A percentile compares a stretch with the other conserved stretches of the same genome.
Evolutionary conservation across 2,113 vertebrate species (phyloP).

Genomic region (Triplophysa siluroides): DNA sequence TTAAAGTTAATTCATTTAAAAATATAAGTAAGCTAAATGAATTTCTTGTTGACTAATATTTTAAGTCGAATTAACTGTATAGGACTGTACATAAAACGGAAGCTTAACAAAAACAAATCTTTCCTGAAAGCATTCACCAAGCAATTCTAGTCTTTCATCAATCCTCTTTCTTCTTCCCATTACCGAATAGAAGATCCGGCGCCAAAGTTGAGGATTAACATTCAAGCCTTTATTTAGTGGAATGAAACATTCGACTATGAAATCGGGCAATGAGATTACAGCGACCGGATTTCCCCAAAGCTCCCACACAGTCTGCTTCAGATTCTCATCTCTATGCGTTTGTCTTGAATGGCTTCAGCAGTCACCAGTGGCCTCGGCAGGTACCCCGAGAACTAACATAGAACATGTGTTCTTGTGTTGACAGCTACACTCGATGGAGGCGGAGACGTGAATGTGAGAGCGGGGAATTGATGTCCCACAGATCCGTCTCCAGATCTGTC

Average conservation of each 20-base stretch:
- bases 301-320: slow-evolving; percentile 40
- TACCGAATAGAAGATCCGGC: background rate
- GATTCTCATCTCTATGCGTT: slow-evolving; percentile 37
- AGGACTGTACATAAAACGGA: too few species aligned
- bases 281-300: slow-evolving; percentile 62
- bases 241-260: slow-evolving; percentile 76
- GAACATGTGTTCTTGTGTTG: slow-evolving; percentile 44
- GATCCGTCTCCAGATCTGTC: slow-evolving; percentile 44
- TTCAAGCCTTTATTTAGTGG: slow-evolving; percentile 44
- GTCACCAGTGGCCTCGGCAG: slow-evolving; percentile 3
- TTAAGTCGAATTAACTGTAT: too few species aligned
- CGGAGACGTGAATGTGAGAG: slow-evolving; percentile 8
- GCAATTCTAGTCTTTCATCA: background rate
- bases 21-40: too few species aligned
- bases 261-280: slow-evolving; percentile 79
- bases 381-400: slow-evolving; percentile 33
- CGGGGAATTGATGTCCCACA: slow-evolving; percentile 17
- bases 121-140: too few species aligned
- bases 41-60: too few species aligned
- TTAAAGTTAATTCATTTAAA: too few species aligned
- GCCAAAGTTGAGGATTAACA: slow-evolving; percentile 30
- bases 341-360: background rate
- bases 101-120: too few species aligned
- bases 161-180: slow-evolving; percentile 3
- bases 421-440: slow-evolving; percentile 33